Conservation (phyloP, 2,888 invertebrate genomes). For the Dynastes hyllus region DNA sequence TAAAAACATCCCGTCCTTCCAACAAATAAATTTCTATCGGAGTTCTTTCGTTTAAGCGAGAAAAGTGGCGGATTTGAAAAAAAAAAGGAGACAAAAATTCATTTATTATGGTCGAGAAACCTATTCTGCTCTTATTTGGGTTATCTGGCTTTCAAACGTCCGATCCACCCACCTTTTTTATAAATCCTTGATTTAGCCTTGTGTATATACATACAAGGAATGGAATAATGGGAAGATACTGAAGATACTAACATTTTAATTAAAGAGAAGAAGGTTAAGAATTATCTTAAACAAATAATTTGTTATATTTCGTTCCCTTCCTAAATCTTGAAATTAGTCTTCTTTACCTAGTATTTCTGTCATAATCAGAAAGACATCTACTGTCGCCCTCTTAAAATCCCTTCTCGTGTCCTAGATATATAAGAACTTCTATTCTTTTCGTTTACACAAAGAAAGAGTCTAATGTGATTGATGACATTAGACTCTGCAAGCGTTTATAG, state of each 20-base stretch:
- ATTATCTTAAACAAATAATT: too few relatives aligned
- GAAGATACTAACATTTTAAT: neutral
- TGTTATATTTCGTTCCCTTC: too few relatives aligned
- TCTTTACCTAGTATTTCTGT: too few relatives aligned
- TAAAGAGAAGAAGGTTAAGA: neutral
- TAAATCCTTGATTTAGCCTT: neutral
- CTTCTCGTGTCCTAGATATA: neutral
- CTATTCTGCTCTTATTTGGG: slow-evolving; percentile 7
- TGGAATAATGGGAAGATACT: neutral
- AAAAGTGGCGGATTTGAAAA: neutral
- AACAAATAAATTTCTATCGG: slow-evolving; percentile 25
- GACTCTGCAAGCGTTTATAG: neutral
- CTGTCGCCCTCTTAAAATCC: neutral
- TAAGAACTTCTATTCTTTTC: neutral
- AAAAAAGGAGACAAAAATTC: slow-evolving; percentile 18
- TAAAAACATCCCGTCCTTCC: slow-evolving; percentile 30
- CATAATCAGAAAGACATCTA: neutral
- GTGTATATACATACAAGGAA: neutral
- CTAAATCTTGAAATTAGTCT: too few relatives aligned
- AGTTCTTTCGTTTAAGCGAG: slow-evolving; percentile 1
- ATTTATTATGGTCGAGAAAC: slow-evolving; percentile 31
- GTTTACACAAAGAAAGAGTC: neutral
- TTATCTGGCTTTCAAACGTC: slow-evolving; percentile 1
- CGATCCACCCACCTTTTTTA: neutral
- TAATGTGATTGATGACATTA: slow-evolving; percentile 7